Evolutionary conservation across 2,113 vertebrate genomes (phyloP).

Genomic region (Carassius carassius): DNA sequence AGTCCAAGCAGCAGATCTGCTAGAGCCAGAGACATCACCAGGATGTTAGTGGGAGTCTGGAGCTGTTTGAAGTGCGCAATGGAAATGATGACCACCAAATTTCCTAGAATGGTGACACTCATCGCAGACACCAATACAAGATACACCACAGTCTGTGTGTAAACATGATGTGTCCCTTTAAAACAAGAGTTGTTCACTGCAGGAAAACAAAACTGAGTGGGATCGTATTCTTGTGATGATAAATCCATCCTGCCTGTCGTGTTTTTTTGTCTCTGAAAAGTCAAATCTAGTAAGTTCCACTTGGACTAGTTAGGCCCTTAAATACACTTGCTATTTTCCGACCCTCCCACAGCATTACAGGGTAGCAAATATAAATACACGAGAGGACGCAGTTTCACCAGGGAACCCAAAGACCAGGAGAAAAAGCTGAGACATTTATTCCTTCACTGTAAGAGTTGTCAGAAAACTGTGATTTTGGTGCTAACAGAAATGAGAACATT

Average conservation of each 20-base stretch:
- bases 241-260: constrained; percentile 28
- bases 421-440: too few species aligned
- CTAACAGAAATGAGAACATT: too few species aligned
- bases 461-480: too few species aligned
- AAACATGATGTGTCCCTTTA: constrained; percentile 55
- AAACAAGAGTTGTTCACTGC: constrained; percentile 66
- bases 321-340: constrained; percentile 2
- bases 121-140: constrained; percentile 52
- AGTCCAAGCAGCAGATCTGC: constrained; percentile 61
- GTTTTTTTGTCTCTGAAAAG: background rate
- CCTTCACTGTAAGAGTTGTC: too few species aligned
- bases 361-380: background rate
- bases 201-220: constrained; percentile 62
- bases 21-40: constrained; percentile 62
- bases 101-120: constrained; percentile 56
- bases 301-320: background rate
- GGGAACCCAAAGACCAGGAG: too few species aligned
- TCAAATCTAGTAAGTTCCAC: background rate
- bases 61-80: constrained; percentile 63
- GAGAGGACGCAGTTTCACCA: too few species aligned
- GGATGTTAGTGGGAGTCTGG: constrained; percentile 63
- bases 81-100: constrained; percentile 63
- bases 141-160: constrained; percentile 57
- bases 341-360: constrained; percentile 16
- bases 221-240: constrained; percentile 20